Evolutionary conservation across 2,888 invertebrate species (phyloP).

Genomic region (Tipula helvola): DNA sequence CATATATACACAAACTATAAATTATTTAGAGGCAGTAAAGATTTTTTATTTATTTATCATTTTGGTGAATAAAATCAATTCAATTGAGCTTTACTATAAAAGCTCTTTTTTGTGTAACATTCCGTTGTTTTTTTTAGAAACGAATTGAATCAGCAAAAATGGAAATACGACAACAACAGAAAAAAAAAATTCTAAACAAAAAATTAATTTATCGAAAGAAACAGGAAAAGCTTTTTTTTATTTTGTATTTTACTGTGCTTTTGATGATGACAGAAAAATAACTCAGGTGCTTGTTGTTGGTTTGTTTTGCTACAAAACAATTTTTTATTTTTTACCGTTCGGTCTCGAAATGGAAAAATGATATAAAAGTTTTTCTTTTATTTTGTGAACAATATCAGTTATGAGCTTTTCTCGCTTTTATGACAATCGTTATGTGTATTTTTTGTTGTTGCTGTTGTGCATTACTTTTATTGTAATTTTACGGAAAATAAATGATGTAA

Average conservation of each 20-base stretch:
- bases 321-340: not conserved
- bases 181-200: not conserved
- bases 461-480: not conserved
- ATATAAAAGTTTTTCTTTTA: not conserved
- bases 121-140: not conserved
- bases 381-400: not conserved
- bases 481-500: not conserved
- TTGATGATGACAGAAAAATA: not conserved
- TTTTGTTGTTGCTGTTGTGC: not conserved
- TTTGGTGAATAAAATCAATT: not conserved
- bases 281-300: not conserved
- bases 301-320: not conserved
- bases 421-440: not conserved
- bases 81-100: not conserved
- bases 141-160: not conserved
- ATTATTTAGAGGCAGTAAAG: not conserved
- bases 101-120: not conserved
- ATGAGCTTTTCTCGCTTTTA: not conserved
- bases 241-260: not conserved
- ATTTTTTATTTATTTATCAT: not conserved
- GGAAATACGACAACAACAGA: not conserved
- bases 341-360: not conserved
- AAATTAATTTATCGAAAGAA: not conserved
- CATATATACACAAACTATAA: not conserved
- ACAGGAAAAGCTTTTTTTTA: not conserved